These are phyloP conservation scores for Antigone vipio DNA, from an alignment of 2,113 vertebrate genomes.

Conservation along the genomic window DNA sequence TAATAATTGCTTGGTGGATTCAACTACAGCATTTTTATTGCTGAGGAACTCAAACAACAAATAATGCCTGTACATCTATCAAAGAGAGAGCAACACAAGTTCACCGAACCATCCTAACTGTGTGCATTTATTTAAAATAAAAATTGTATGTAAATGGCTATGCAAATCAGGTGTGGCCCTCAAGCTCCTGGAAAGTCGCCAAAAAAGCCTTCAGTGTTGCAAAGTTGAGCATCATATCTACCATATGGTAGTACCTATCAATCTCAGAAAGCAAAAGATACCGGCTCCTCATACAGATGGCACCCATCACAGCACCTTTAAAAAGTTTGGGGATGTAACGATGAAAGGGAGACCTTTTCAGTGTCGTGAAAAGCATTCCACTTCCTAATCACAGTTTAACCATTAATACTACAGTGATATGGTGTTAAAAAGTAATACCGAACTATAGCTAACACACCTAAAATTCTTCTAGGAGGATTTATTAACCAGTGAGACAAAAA, in stretches of 20 bases:
- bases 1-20: background rate
- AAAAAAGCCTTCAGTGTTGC: slow-evolving; percentile 32
- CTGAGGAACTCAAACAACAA: slow-evolving; percentile 2
- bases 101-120: background rate
- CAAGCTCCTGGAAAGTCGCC: slow-evolving; percentile 35
- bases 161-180: slow-evolving; percentile 58
- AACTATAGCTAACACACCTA: background rate
- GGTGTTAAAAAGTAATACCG: background rate
- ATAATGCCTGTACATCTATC: background rate
- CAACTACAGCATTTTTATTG: background rate
- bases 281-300: slow-evolving; percentile 31
- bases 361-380: background rate
- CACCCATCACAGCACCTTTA: background rate
- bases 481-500: background rate
- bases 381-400: background rate
- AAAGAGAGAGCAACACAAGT: background rate
- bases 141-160: slow-evolving; percentile 50
- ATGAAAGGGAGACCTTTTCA: rapidly evolving
- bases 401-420: background rate
- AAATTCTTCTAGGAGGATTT: background rate
- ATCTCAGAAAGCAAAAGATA: background rate
- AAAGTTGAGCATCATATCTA: slow-evolving; percentile 48
- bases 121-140: slow-evolving; percentile 25
- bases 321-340: background rate
- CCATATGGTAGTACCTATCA: slow-evolving; percentile 55